Evolutionary conservation across 2,113 vertebrate species (phyloP).

Genomic region (Nestor notabilis): DNA sequence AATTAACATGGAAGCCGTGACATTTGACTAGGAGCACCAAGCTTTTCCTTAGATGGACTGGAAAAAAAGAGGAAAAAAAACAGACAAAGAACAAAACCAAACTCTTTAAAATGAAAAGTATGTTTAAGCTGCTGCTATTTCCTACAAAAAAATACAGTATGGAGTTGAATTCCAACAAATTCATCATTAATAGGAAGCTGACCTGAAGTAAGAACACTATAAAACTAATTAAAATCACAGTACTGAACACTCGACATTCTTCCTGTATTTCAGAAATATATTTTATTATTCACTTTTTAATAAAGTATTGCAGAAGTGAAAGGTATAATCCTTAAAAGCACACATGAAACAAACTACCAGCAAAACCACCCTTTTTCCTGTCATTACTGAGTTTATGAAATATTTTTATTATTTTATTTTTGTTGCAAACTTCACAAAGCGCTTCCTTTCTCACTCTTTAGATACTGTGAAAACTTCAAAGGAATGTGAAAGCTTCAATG

Average conservation of each 20-base stretch:
- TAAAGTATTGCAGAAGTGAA: background rate
- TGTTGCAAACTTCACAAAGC: background rate
- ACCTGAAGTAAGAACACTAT: background rate
- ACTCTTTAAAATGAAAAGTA: background rate
- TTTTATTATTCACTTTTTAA: background rate
- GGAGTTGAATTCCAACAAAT: background rate
- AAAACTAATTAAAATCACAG: background rate
- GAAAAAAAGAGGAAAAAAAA: background rate
- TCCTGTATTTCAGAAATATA: background rate
- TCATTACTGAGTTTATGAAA: background rate
- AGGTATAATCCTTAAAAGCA: background rate
- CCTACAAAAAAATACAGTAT: background rate
- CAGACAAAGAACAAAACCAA: background rate
- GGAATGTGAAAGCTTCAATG: background rate
- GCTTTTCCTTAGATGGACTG: background rate
- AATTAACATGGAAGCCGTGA: background rate
- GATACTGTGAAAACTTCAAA: constrained; percentile 1
- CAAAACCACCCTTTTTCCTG: background rate
- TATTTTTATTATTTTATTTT: background rate
- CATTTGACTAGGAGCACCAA: background rate
- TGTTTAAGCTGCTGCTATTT: background rate
- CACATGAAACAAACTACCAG: background rate
- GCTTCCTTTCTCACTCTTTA: background rate
- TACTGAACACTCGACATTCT: background rate
- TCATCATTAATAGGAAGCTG: background rate